Evolutionary conservation across 2,797 vertebrate species (phyloP).

Genomic region (Gallinago stenura): DNA sequence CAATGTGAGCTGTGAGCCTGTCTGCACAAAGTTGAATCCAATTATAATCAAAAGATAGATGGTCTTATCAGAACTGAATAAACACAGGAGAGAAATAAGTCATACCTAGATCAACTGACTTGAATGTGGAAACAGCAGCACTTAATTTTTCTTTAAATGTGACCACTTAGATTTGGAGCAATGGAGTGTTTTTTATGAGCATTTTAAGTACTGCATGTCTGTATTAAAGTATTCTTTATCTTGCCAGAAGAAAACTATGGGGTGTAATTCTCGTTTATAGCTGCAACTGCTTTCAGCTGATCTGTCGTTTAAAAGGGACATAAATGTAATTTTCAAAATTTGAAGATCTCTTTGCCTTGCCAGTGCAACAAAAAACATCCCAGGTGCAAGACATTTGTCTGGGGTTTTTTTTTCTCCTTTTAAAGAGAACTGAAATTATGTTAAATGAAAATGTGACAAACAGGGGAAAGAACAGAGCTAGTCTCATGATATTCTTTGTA

Average conservation of each 20-base stretch:
- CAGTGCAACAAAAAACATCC: neutral
- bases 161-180: neutral
- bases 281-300: neutral
- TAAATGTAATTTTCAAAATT: neutral
- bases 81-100: neutral
- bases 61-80: neutral
- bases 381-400: neutral
- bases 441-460: neutral
- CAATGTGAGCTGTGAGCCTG: neutral
- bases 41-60: neutral
- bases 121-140: neutral
- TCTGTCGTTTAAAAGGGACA: neutral
- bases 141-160: neutral
- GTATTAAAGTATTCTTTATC: neutral
- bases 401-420: neutral
- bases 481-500: neutral
- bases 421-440: neutral
- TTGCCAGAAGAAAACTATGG: neutral
- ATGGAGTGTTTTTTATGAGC: neutral
- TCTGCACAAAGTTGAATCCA: neutral
- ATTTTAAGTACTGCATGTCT: neutral
- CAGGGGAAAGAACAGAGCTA: neutral
- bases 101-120: neutral
- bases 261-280: neutral
- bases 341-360: neutral